Evolutionary conservation across 53 echinoderm and acorn worm species (phyloP), one percentile per base, ranked within the genome.

Genomic region (Mesocentrotus franciscanus): DNA sequence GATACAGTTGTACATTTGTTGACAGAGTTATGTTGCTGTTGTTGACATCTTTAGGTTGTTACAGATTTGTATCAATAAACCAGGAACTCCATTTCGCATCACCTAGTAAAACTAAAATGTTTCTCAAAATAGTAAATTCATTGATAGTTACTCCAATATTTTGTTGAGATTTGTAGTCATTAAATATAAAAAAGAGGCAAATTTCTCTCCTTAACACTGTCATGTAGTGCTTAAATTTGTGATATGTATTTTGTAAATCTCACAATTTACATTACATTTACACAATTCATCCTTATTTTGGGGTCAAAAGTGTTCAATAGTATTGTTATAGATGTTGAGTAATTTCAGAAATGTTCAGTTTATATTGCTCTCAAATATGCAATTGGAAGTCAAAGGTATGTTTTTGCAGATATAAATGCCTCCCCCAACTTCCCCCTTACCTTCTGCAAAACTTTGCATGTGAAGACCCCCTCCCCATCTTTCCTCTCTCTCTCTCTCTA

Each of bases 1-100:
- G 17, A 16, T 81, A 20, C 81, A 81, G 36, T 39, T 36, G 20
- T 18, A 81, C 9, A 15, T 42, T 81, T 22, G 39, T 81, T 81
- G 81, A 81, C 81, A 36, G 81, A 81, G 29, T 81, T 81, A 81
- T 42, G 17, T 81, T 10, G 12, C 76, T 76, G 76, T 32, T 81
- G 42, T 81, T 81, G 20, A 42, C 22, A 1, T 29, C 42, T 49
- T 39, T 64, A 64, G 42, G 16, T 33, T 27, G 30, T 32, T 32
- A 33, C 32, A 76, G 76, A 76, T 33, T 81, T 18, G 42, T 39
- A 39, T 81, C 42, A 36, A 39, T 10, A 29, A 62, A 16, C 62
- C 14, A 1, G 4, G 32, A 74, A 12, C 32, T 10, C 74, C 74
- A 74, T 42, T 81, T 81, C 36, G 33, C 22, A 42, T 42, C 81